Conservation (phyloP, 2,888 invertebrate genomes). For the Oscheius sp. region DNA sequence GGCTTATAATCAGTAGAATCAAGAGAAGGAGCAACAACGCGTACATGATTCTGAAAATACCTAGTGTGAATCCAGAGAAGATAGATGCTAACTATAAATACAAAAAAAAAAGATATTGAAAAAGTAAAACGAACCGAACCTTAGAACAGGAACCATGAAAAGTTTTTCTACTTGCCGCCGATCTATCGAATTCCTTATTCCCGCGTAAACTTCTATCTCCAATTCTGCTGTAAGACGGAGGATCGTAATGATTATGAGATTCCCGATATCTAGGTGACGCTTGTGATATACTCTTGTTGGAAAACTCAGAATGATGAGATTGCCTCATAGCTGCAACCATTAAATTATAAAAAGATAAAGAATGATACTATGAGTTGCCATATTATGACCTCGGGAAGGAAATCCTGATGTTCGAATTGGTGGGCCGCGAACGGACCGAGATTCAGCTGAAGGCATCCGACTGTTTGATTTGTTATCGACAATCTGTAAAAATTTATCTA, state of each 20-base stretch:
- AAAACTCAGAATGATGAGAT: no score
- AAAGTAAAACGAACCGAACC: conserved; percentile 12
- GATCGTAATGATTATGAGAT: background rate
- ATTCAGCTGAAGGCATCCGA: background rate
- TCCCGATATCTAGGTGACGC: no score
- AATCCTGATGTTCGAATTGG: background rate
- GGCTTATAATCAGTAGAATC: background rate
- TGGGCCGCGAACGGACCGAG: background rate
- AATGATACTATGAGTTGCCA: background rate
- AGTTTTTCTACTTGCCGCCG: background rate
- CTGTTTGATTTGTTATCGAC: background rate
- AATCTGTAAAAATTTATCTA: background rate
- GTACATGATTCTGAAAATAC: conserved; percentile 2
- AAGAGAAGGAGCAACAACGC: conserved; percentile 4
- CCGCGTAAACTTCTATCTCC: conserved; percentile 16
- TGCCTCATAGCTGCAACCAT: background rate
- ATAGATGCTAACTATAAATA: background rate
- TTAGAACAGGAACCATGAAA: conserved; percentile 3
- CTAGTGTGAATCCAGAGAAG: background rate
- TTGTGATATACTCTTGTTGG: no score
- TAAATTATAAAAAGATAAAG: background rate
- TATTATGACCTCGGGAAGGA: background rate
- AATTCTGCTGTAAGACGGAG: background rate
- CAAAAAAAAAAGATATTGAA: no score
- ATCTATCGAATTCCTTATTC: background rate